Percentiles rank a stretch among this genome's conserved stretches.
phyloP scores from a whole-genome alignment of 2,113 vertebrate genomes.

The Copsychus sechellarum region DNA sequence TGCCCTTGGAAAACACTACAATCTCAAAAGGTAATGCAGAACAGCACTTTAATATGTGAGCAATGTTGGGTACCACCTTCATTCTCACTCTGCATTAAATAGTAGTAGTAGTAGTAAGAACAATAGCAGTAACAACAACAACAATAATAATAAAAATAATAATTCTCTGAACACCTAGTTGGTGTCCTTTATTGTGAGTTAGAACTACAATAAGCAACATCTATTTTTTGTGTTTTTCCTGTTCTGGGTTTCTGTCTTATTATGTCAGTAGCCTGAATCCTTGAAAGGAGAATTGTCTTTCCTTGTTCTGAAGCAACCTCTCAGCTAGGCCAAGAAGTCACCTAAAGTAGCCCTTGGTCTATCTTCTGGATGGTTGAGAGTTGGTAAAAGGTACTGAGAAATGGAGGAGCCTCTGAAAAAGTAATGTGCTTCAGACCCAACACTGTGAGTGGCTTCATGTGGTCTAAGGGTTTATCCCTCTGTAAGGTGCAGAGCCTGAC shows the following conservation, averaged over 20 bases:
- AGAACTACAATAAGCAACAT: neutral
- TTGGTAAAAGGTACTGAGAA: neutral
- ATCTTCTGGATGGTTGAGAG: neutral
- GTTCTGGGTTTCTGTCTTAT: neutral
- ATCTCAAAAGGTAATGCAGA: neutral
- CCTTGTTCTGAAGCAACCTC: neutral
- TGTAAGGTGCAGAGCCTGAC: neutral
- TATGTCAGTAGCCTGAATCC: neutral
- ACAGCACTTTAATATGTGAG: neutral
- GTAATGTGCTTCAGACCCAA: neutral
- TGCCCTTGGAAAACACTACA: neutral
- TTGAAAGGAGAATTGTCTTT: neutral
- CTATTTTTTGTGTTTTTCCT: neutral
- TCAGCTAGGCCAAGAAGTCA: neutral
- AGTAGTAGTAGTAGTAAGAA: neutral
- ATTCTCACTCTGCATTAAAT: neutral
- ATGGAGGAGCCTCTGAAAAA: neutral
- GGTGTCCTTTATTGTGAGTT: neutral
- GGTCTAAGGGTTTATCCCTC: neutral
- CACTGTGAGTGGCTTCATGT: accelerated
- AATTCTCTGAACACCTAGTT: neutral
- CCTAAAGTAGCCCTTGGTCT: neutral
- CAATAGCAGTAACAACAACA: neutral
- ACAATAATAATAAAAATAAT: too few relatives aligned
- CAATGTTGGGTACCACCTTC: neutral